Conservation (phyloP, 1,140 invertebrate genomes). For the Drosophila repletoides region DNA sequence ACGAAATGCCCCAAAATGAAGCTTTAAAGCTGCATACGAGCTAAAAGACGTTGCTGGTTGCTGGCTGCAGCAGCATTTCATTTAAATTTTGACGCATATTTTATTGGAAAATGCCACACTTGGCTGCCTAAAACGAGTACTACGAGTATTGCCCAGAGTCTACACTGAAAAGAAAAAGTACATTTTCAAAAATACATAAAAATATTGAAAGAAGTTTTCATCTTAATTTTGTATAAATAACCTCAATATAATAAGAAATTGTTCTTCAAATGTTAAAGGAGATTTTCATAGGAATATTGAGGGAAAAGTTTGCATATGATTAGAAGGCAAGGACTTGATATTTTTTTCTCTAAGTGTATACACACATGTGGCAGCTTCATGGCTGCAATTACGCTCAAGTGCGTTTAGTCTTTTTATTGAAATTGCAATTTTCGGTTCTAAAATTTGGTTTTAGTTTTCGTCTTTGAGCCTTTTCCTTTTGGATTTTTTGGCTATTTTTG, state of each 20-base stretch:
- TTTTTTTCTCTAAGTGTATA: background rate
- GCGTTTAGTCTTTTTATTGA: slow-evolving; percentile 69
- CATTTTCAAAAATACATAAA: no score
- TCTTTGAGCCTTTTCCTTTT: slow-evolving; percentile 7
- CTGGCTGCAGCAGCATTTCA: slow-evolving; percentile 36
- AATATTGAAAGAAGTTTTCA: no score
- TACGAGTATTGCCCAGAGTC: no score
- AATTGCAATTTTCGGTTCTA: slow-evolving; percentile 54
- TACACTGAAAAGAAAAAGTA: no score
- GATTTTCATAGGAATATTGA: no score
- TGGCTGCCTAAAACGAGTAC: no score
- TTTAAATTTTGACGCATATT: slow-evolving; percentile 74
- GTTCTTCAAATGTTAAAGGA: no score
- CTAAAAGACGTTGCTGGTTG: slow-evolving; percentile 1
- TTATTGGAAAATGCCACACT: slow-evolving; percentile 62
- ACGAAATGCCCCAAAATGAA: background rate
- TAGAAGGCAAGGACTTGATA: no score
- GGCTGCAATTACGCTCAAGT: slow-evolving; percentile 74
- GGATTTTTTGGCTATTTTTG: no score
- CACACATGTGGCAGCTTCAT: slow-evolving; percentile 27
- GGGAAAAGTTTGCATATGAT: no score
- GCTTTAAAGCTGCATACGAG: slow-evolving; percentile 20
- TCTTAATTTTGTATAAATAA: no score
- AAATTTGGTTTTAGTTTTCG: slow-evolving; percentile 31
- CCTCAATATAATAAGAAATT: no score